Base-by-base conservation (phyloP, 2,113 vertebrate genomes). In the Cynoglossus semilaevis region DNA sequence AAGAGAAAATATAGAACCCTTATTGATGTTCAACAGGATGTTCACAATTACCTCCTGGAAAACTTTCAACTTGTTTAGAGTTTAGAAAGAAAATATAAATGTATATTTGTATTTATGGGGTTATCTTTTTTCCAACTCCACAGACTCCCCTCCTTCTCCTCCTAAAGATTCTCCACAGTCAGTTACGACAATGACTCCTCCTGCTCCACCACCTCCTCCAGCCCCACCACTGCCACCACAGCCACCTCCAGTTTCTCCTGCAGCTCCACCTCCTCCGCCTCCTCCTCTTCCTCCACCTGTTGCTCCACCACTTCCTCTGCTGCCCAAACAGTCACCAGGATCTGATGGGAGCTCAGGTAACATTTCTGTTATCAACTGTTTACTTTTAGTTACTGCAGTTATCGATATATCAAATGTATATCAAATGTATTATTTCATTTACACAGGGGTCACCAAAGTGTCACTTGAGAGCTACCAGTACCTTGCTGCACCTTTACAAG, bases 331-430 rank as follows among this genome's bases (percentile, higher is more conserved):
- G 18, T 36, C 7, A 0, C 13, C 48, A 19, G 70, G 3, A 40
- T 18, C 64, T 18, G 57, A 65, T 2, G 70, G 42, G 8, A 59
- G 49, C 5, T 70, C 67, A 38, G 80, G 84, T 68, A 61, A 81
- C 45, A 72, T 22, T 0, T 37, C 10, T 43, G 13, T 3, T 36
- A n/a, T 36, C 35, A 36, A 9, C 9, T 36, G 3, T 38, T 38
- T 12, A 38, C 12, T 38, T 38, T 38, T 38, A 9, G 37, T 5
- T 38, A 4, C 11, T 41, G 9, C 10, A 14, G 14, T 41, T 41
- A 41, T 41, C 12, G 4, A 4, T 12, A 4, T 29, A 29, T 29
- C 3, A 29, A 29, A 29, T 29, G 3, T 29, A 29, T 29, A 29
- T 29, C 3, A 29, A 29, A 29, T 29, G 3, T 29, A 29, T 29